Evolutionary conservation across 2,113 vertebrate species (phyloP).

Genomic region (Cyanoliseus patagonus): DNA sequence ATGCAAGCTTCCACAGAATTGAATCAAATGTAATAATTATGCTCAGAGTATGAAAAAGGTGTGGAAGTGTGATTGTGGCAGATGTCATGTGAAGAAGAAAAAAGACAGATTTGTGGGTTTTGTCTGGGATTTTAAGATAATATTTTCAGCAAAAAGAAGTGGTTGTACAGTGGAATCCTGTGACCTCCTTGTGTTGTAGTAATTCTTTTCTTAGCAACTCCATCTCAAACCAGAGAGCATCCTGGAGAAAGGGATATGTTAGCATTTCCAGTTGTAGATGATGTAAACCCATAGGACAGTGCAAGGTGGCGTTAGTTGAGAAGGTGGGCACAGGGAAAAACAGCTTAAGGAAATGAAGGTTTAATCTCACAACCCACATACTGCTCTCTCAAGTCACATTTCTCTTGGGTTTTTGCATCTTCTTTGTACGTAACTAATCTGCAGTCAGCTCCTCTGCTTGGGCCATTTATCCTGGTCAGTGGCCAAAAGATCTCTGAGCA

Average conservation of each 20-base stretch:
- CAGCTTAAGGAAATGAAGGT: constrained; percentile 10
- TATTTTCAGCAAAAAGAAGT: neutral
- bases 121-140: neutral
- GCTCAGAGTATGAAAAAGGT: neutral
- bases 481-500: constrained; percentile 17
- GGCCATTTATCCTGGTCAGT: constrained; percentile 40
- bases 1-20: neutral
- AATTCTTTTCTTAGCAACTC: neutral
- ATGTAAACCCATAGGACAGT: neutral
- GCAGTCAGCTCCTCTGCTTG: constrained; percentile 27
- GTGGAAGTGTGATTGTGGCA: neutral
- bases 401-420: constrained; percentile 15
- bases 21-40: neutral
- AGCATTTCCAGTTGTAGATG: neutral
- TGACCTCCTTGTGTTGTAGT: neutral
- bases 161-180: neutral
- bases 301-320: neutral
- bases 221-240: neutral
- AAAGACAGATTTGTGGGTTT: neutral
- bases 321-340: neutral
- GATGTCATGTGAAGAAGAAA: neutral
- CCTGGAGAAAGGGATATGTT: neutral
- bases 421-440: constrained; percentile 9
- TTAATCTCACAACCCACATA: neutral
- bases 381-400: neutral